Conservation (phyloP, 1,140 invertebrate species). For the Zophobas morio region DNA sequence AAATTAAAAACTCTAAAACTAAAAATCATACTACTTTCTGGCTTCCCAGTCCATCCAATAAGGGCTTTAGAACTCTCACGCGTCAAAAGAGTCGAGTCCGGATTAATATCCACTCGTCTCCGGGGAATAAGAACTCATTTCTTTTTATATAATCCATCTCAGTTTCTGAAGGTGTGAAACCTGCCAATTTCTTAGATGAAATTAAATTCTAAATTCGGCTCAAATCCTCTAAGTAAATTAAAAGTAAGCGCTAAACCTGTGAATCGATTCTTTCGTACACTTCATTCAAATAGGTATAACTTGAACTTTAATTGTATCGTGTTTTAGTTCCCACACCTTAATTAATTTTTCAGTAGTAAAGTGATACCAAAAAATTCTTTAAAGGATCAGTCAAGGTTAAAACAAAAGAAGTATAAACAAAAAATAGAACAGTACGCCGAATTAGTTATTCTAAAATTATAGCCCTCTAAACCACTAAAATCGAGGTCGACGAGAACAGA, state of each 20-base stretch:
- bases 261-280: neutral
- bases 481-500: slow-evolving; percentile 20
- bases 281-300: neutral
- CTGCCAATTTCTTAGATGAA: neutral
- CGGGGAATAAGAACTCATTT: no score
- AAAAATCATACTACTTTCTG: no score
- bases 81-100: no score
- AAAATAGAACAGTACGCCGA: neutral
- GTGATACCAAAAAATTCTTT: neutral
- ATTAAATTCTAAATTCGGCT: slow-evolving; percentile 27
- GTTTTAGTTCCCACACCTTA: neutral
- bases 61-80: no score
- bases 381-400: neutral
- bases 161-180: neutral
- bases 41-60: no score
- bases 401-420: neutral
- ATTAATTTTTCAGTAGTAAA: neutral
- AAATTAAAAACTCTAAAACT: no score
- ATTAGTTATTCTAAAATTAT: slow-evolving; percentile 27
- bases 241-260: neutral
- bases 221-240: slow-evolving; percentile 10
- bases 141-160: no score
- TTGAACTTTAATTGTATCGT: no score
- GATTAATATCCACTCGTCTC: no score
- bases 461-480: neutral